Base-by-base conservation (phyloP, 2,888 invertebrate genomes). In the Pristionchus mayeri region DNA sequence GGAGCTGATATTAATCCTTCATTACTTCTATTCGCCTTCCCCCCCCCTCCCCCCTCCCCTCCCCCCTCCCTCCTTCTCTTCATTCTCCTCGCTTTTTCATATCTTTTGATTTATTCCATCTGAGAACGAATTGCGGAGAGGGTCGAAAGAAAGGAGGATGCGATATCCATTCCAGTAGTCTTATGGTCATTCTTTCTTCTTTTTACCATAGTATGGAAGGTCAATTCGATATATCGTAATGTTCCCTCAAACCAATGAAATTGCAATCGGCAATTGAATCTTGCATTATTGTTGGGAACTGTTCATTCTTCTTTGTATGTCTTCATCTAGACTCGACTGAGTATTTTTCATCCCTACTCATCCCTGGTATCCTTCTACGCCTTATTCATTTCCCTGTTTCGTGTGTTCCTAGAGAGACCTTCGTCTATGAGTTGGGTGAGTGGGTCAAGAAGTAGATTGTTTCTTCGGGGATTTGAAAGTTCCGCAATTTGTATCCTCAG, bases 51-150 rank as follows among this genome's bases (percentile, higher is more conserved):
- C 21, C 57, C 57, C 21, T 30, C 44, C 40, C 71, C 44, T 40
- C 18, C 71, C 40, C n/a, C n/a, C 21, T 18, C 57, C 57, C 57
- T 6, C 44, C 44, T 6, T 44, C 6, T 44, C 13, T 27, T 13
- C 44, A 9, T 6, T 13, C 7, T 27, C n/a, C 37, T 30, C 30
- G 34, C 63, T 40, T 67, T 67, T 67, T 67, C 40, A 27, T 37
- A 67, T 67, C 67, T 34, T 37, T 40, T 67, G 37, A 67, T 67
- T 67, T 67, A 67, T 67, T 67, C 67, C 34, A 67, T 37, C 37
- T 37, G 67, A 67, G 67, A 67, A 67, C 67, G 67, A 27, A n/a
- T 37, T 21, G 37, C 30, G 63, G 24, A 34, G 63, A 34, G 63
- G 34, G 63, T 63, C 63, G 30, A 40, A 40, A 18, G 67, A 21